Evolutionary conservation across 2,113 vertebrate species (phyloP), one percentile per base, ranked within the genome.

Genomic region (Serinus canaria): DNA sequence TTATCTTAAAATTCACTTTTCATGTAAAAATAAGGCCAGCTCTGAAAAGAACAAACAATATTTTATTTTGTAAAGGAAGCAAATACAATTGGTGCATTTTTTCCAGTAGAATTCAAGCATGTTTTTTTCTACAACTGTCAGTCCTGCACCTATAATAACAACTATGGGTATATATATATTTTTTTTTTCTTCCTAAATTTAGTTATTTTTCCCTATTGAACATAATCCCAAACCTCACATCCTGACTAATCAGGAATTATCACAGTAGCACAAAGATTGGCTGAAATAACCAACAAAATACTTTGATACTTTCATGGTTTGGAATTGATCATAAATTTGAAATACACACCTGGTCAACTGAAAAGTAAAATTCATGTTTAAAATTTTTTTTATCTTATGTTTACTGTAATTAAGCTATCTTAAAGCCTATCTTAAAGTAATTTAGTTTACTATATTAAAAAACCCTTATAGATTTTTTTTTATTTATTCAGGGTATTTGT

Each of bases 1-100:
- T 96, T 95, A 86, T 94, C 91, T 90, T 59, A 73, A 73, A 82
- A 39, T 73, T 80, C 31, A 50, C 63, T 77, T 82, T 88, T 70
- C n/a, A 60, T 92, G 91, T 70, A 67, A 95, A 89, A 96, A 92
- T 70, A 69, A 59, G 24, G 24, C 12, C 39, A 66, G 7, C 7
- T 83, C 59, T 74, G 63, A 69, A 70, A 91, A 79, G 30, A 74
- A 35, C 21, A 86, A 86, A 62, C 17, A 81, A 22, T 49, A 82
- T 91, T 89, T 63, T 92, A 47, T 89, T 92, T 68, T 84, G 20
- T 43, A 69, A 80, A 69, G 81, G 82, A 95, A 95, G 13, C 3
- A 82, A 87, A 87, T 58, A 70, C 18, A 43, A 41, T 37, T 46
- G 41, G 15, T 85, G 13, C 1, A 6, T 56, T 89, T 92, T 90